phyloP scores from a whole-genome alignment of 2,888 invertebrate genomes.

The Pterostichus niger region DNA sequence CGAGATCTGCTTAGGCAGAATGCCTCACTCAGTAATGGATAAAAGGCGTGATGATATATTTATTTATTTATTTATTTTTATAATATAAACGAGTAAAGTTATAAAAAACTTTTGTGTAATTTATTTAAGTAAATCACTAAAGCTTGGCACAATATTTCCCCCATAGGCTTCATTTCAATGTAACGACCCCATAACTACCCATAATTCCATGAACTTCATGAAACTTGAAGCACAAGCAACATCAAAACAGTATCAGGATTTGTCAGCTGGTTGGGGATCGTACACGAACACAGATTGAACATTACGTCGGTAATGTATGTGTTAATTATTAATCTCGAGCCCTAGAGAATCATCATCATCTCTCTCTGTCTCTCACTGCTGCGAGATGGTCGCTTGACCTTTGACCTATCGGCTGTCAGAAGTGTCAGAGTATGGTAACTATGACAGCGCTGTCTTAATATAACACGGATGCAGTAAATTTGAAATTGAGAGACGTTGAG shows the following conservation, averaged over 20 bases:
- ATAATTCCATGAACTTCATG: neutral
- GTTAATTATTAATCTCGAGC: slow-evolving; percentile 1
- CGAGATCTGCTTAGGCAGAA: no score
- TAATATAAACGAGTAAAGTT: no score
- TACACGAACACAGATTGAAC: slow-evolving; percentile 1
- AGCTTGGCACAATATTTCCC: neutral
- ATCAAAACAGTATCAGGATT: slow-evolving; percentile 1
- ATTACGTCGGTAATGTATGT: slow-evolving; percentile 3
- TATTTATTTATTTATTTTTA: no score
- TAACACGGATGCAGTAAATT: neutral
- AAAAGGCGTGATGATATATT: no score
- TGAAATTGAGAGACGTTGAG: neutral
- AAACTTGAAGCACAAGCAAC: neutral
- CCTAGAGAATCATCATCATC: neutral
- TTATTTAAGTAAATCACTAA: no score
- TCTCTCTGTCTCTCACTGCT: no score
- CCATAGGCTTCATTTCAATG: neutral
- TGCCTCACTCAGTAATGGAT: no score
- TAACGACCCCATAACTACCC: neutral
- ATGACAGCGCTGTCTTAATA: neutral
- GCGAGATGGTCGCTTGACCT: slow-evolving; percentile 18
- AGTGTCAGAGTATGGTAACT: neutral
- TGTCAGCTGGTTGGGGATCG: neutral
- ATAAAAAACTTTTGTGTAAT: no score
- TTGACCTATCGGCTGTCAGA: slow-evolving; percentile 20